Evolutionary conservation across 2,888 invertebrate genomes (phyloP).

Genomic region (Hirtodrosophila alboralis): DNA sequence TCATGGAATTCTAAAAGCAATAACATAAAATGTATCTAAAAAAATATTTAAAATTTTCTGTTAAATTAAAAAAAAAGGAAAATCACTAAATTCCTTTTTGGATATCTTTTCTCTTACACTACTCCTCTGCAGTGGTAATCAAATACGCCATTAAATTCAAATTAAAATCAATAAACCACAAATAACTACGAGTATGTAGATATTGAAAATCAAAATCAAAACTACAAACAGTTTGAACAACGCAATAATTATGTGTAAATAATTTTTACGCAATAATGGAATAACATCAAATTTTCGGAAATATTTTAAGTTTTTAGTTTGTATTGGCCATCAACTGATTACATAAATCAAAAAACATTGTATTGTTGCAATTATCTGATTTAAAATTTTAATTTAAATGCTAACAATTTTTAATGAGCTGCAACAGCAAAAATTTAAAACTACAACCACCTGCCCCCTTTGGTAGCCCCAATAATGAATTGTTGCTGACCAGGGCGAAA

Average conservation of each 20-base stretch:
- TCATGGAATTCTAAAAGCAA: too few species aligned
- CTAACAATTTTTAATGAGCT: conserved; percentile 54
- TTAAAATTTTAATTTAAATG: conserved; percentile 41
- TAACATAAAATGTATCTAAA: too few species aligned
- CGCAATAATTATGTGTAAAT: conserved; percentile 21
- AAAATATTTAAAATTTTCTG: too few species aligned
- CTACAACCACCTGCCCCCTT: too few species aligned
- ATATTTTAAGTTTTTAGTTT: conserved; percentile 14
- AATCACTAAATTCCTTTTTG: too few species aligned
- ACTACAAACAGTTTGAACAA: too few species aligned
- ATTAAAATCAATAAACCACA: too few species aligned
- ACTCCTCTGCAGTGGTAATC: too few species aligned
- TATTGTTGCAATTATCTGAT: conserved; percentile 20
- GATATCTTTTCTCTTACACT: too few species aligned
- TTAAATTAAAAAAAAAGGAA: too few species aligned
- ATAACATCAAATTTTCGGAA: conserved; percentile 6
- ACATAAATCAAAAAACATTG: conserved; percentile 41
- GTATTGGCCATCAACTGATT: conserved; percentile 35
- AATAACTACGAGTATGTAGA: too few species aligned
- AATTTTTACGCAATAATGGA: conserved; percentile 6
- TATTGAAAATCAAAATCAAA: too few species aligned
- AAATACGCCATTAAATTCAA: neutral
- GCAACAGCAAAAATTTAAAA: conserved; percentile 29
- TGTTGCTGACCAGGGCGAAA: conserved; percentile 30
- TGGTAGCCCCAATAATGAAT: neutral